A percentile compares a stretch with the other conserved stretches of the same genome.
Evolutionary conservation across 1,140 invertebrate genomes (phyloP).

Genomic region (Bombyx mandarina): DNA sequence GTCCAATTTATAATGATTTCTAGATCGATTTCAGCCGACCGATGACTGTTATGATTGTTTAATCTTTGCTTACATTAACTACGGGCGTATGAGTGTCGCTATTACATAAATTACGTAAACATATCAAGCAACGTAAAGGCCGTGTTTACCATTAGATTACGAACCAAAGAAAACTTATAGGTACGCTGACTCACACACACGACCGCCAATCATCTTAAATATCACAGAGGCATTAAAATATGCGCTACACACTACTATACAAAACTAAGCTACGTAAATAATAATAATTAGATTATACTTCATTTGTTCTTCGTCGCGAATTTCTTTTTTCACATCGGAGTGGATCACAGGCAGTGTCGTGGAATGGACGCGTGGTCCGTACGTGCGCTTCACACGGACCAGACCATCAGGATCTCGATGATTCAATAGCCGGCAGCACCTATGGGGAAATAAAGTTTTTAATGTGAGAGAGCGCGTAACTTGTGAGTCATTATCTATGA

Average conservation of each 20-base stretch:
- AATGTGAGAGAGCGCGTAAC: conserved; percentile 25
- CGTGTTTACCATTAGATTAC: conserved; percentile 27
- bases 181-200: conserved; percentile 34
- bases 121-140: no score
- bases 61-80: no score
- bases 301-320: conserved; percentile 30
- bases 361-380: conserved; percentile 27
- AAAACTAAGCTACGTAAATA: conserved; percentile 9
- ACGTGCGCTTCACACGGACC: neutral
- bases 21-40: no score
- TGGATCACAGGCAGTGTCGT: conserved; percentile 55
- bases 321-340: conserved; percentile 48
- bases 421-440: conserved; percentile 46
- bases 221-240: conserved; percentile 61
- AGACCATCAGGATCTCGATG: conserved; percentile 19
- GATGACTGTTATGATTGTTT: no score
- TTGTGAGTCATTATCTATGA: conserved; percentile 54
- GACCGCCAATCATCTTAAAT: conserved; percentile 55
- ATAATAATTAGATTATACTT: conserved; percentile 7
- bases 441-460: conserved; percentile 39
- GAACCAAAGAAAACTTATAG: conserved; percentile 29
- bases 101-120: no score
- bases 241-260: conserved; percentile 18
- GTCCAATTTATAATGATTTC: no score
- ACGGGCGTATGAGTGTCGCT: no score